Percentiles rank a stretch among this genome's conserved stretches.
These are phyloP conservation scores for Troides helena DNA, from an alignment of 2,888 invertebrate species.

Conservation along the genomic window DNA sequence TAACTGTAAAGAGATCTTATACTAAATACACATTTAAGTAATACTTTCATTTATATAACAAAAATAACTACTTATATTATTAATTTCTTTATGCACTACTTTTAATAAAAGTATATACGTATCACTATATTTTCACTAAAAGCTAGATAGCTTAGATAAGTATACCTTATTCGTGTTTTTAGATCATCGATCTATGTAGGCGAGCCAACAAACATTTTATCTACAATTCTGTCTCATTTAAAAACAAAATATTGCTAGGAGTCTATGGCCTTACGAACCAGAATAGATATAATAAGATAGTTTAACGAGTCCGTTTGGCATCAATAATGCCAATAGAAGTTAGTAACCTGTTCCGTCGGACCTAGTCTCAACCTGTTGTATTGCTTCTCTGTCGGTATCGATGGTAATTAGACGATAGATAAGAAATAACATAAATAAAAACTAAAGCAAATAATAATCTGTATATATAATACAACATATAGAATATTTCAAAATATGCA, in stretches of 20 bases:
- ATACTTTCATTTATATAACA: too few species aligned
- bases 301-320: conserved; percentile 15
- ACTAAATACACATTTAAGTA: too few species aligned
- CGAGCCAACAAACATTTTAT: not conserved
- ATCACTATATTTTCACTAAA: too few species aligned
- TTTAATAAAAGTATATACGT: too few species aligned
- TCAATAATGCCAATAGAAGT: conserved; percentile 11
- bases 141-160: too few species aligned
- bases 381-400: conserved; percentile 3
- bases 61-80: too few species aligned
- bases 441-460: not conserved
- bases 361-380: conserved; percentile 16
- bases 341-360: conserved; percentile 10
- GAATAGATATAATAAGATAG: conserved; percentile 19
- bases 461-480: not conserved
- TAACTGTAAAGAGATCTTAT: too few species aligned
- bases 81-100: too few species aligned
- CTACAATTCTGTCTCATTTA: not conserved
- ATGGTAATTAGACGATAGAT: conserved; percentile 6
- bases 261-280: not conserved
- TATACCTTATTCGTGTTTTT: not conserved
- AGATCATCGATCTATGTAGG: not conserved
- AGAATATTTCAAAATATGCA: not conserved
- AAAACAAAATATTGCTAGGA: conserved; percentile 2
- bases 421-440: conserved; percentile 5